Evolutionary conservation across 1,140 invertebrate genomes (phyloP), one percentile per base, ranked within the genome.

Genomic region (Drosophila bipectinata): DNA sequence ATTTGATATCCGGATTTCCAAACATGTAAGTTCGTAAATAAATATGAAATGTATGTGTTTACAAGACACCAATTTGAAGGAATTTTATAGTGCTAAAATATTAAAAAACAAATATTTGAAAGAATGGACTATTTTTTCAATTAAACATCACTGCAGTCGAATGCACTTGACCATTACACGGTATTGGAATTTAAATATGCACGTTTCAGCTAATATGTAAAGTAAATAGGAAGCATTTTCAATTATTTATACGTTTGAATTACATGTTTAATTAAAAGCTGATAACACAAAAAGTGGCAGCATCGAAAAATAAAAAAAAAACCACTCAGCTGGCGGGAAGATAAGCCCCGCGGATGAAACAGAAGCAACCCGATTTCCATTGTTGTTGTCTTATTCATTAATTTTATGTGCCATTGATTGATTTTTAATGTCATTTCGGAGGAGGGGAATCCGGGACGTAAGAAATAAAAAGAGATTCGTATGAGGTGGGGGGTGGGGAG

Each of bases 391-490:
- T 60, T 68, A 81, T 85, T 85, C 69, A 87, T 85, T 82, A 82
- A 77, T 88, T 87, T 87, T 67, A 81, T 81, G 74, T 67, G 82
- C 81, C 78, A 78, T 87, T 87, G 82, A 87, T 87, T 87, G 82
- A 87, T 87, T 87, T 87, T 87, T 87, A 88, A 87, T 88, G 85
- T 77, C 82, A 78, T 79, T 80, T 74, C 14, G 69, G 63, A 21
- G 18, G 55, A 64, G 32, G 49, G 51, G 66, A 34, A 26, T 6
- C 3, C 10, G 49, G 30, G 21, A 10, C n/a, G 32, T 34, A 10
- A 6, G 41, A 37, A 21, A 21, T 34, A 28, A 8, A 8, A 44
- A 44, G 49, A 34, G 53, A 30, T 44, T n/a, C 26, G 26, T 28
- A 6, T 28, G 26, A 28, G 26, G 26, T 28, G 26, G 26, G 53